These are phyloP conservation scores for Balaeniceps rex DNA, from an alignment of 2,113 vertebrate species.

Conservation along the genomic window DNA sequence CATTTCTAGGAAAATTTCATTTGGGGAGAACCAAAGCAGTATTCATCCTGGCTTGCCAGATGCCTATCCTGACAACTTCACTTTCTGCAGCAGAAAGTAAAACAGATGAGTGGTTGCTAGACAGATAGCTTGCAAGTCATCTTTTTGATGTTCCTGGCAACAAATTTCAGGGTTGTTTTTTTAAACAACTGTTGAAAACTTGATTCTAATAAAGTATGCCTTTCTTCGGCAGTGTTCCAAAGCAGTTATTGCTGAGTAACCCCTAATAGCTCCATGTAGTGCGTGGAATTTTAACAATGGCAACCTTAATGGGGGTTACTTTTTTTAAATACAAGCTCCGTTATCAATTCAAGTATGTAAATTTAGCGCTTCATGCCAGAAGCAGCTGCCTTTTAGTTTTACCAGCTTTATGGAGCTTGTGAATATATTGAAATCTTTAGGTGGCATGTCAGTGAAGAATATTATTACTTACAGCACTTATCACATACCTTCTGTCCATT, in stretches of 20 bases:
- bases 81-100: background rate
- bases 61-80: background rate
- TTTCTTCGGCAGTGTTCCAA: background rate
- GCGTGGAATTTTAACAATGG: background rate
- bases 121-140: background rate
- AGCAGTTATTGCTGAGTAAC: background rate
- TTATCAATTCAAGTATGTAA: background rate
- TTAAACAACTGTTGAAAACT: background rate
- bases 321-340: background rate
- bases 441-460: background rate
- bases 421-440: constrained; percentile 35
- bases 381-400: constrained; percentile 4
- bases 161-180: background rate
- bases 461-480: background rate
- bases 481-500: background rate
- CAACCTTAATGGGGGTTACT: background rate
- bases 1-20: background rate
- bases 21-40: background rate
- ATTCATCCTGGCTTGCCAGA: background rate
- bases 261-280: background rate
- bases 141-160: background rate
- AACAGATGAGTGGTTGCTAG: background rate
- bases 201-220: background rate
- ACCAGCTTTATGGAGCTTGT: constrained; percentile 12
- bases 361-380: background rate